These are phyloP conservation scores for Murina feae DNA, from an alignment of 2,113 vertebrate genomes.

Conservation along the genomic window DNA sequence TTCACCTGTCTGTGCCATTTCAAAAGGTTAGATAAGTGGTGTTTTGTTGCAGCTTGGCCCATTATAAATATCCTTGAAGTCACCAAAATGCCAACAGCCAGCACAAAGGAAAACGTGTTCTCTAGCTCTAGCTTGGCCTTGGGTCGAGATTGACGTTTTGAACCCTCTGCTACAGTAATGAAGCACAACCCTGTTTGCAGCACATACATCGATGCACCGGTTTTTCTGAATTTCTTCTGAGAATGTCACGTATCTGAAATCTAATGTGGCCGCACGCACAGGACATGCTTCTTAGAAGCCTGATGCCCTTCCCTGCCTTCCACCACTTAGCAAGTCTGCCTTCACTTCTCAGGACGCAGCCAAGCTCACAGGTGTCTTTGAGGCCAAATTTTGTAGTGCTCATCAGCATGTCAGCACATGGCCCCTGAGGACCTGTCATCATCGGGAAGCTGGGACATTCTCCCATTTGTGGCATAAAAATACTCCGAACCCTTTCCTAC, in stretches of 20 bases:
- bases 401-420: slow-evolving; percentile 16
- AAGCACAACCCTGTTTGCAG: background rate
- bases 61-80: slow-evolving; percentile 9
- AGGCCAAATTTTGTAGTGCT: slow-evolving; percentile 44
- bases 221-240: background rate
- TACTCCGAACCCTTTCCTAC: slow-evolving; percentile 33
- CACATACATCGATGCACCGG: background rate
- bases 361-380: slow-evolving; percentile 7
- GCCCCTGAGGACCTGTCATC: slow-evolving; percentile 48
- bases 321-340: background rate
- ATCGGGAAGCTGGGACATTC: slow-evolving; percentile 54
- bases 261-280: background rate
- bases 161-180: background rate
- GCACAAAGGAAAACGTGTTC: background rate
- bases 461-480: slow-evolving; percentile 63
- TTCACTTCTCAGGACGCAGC: background rate
- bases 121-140: background rate
- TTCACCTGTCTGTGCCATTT: slow-evolving; percentile 38
- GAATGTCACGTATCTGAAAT: background rate
- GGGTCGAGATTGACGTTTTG: slow-evolving; percentile 35
- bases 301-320: background rate
- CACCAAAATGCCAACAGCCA: slow-evolving; percentile 21
- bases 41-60: background rate
- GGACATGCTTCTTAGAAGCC: background rate
- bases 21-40: slow-evolving; percentile 21